These are phyloP conservation scores for Eurypyga helias DNA, from an alignment of 2,113 vertebrate species.

Conservation along the genomic window DNA sequence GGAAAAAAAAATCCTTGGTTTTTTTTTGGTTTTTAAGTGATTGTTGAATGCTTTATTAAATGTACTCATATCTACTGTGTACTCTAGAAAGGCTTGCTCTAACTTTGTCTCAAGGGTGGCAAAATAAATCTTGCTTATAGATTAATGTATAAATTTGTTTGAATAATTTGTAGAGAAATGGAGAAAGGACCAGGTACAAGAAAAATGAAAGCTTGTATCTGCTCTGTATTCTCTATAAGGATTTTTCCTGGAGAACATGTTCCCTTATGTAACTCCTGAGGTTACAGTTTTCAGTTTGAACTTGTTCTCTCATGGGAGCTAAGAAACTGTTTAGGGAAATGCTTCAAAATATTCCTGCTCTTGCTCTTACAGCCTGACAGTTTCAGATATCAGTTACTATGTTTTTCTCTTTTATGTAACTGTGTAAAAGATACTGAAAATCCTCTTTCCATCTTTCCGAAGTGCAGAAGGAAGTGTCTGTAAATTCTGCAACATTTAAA, in stretches of 20 bases:
- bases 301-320: neutral
- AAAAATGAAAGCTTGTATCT: neutral
- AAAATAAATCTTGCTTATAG: neutral
- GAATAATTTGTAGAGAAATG: neutral
- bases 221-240: neutral
- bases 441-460: neutral
- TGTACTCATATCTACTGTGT: neutral
- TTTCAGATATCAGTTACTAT: neutral
- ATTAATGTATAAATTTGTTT: neutral
- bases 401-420: neutral
- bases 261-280: neutral
- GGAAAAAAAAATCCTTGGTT: neutral
- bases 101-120: neutral
- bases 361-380: neutral
- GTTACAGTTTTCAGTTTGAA: neutral
- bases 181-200: neutral
- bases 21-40: neutral
- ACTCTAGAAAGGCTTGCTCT: neutral
- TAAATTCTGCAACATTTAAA: neutral
- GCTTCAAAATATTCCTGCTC: conserved; percentile 1
- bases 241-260: neutral
- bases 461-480: neutral
- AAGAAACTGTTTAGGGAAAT: conserved; percentile 29
- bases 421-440: neutral
- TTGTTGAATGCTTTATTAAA: neutral